These are phyloP conservation scores for Chymomyza costata DNA, from an alignment of 1,140 invertebrate genomes.

Conservation along the genomic window DNA sequence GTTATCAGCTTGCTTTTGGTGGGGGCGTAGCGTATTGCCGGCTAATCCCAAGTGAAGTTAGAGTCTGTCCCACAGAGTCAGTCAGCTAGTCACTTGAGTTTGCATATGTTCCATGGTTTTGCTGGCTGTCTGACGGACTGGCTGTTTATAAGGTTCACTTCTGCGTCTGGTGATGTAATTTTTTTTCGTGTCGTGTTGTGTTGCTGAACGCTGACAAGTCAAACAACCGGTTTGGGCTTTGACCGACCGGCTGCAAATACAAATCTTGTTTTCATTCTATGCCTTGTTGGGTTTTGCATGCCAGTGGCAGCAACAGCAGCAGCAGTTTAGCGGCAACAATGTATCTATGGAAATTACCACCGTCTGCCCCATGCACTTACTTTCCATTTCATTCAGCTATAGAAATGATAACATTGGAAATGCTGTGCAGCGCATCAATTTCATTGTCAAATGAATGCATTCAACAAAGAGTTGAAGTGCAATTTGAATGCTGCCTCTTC, in stretches of 20 bases:
- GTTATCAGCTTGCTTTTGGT: constrained; percentile 2
- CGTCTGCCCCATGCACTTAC: constrained; percentile 15
- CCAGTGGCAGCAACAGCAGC: no score
- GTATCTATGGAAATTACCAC: not conserved
- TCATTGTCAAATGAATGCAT: constrained; percentile 25
- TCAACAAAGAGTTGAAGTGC: constrained; percentile 1
- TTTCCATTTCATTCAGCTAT: constrained; percentile 43
- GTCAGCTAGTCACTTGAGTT: no score
- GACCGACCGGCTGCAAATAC: constrained; percentile 21
- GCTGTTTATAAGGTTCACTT: constrained; percentile 14
- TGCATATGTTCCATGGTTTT: no score
- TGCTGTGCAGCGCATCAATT: not conserved
- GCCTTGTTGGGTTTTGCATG: no score
- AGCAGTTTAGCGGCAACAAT: constrained; percentile 20
- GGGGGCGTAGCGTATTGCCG: no score
- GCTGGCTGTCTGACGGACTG: constrained; percentile 6
- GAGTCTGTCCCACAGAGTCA: no score
- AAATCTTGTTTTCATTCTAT: constrained; percentile 36
- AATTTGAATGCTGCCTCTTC: constrained; percentile 3
- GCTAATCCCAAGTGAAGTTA: no score
- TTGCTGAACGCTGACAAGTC: constrained; percentile 44
- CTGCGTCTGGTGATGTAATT: constrained; percentile 55
- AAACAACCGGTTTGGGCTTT: constrained; percentile 53
- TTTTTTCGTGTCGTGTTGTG: no score
- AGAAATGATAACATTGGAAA: no score